These are phyloP conservation scores for Menidia beryllina DNA, from an alignment of 2,113 vertebrate species.

Conservation along the genomic window DNA sequence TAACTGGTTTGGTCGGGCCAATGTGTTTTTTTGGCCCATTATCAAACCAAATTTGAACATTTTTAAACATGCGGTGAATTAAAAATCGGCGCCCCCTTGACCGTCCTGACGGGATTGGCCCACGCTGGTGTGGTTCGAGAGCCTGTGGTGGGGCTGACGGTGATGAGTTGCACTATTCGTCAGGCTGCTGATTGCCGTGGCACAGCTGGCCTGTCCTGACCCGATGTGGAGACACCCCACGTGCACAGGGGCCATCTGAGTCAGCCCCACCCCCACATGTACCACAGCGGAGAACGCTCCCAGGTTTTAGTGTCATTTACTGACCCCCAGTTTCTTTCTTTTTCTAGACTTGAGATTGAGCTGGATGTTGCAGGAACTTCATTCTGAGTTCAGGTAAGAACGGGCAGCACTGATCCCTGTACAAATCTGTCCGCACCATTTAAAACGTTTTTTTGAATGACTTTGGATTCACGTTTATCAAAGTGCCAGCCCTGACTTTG, in stretches of 20 bases:
- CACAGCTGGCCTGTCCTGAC: conserved; percentile 56
- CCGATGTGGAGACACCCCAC: conserved; percentile 48
- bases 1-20: too few relatives aligned
- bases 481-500: too few relatives aligned
- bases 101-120: neutral
- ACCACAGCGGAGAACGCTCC: neutral
- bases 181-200: conserved; percentile 62
- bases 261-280: conserved; percentile 12
- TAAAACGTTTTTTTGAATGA: too few relatives aligned
- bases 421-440: too few relatives aligned
- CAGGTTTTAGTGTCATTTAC: neutral
- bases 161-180: conserved; percentile 72
- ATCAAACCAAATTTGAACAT: too few relatives aligned
- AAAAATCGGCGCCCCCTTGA: neutral
- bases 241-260: conserved; percentile 76
- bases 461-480: too few relatives aligned
- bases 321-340: neutral
- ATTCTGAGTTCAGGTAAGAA: too few relatives aligned
- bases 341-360: conserved; percentile 80
- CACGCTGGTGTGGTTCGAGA: neutral
- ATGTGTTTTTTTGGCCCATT: too few relatives aligned
- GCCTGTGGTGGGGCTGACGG: conserved; percentile 17
- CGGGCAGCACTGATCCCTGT: too few relatives aligned
- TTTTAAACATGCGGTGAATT: too few relatives aligned
- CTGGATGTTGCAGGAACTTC: conserved; percentile 86